Base-by-base conservation (phyloP, 1,140 invertebrate species). In the Nymphalis io region DNA sequence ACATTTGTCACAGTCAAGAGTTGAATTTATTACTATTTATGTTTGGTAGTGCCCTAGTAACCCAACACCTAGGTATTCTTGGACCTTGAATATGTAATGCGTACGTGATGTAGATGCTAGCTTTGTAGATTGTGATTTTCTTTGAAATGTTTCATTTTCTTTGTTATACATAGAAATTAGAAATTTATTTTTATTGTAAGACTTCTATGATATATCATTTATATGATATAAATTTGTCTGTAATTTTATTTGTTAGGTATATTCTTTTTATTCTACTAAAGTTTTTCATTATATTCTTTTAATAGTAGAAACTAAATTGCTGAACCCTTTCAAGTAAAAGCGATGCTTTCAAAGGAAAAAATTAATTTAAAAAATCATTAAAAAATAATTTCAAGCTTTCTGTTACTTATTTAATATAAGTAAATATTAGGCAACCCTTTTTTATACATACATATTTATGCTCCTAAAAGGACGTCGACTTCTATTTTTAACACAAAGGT, bases 1-100 rank as follows among this genome's bases (percentile, higher is more conserved):
- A 76, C 82, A 84, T 84, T 84, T 82, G 80, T 84, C 82, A 84
- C 81, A 82, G 82, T 84, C 82, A 77, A 75, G 73, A 68, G 75
- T 67, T 72, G 70, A 77, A 82, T 84, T 82, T 82, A 84, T 84
- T 82, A 80, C 74, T 78, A 73, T 82, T 81, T 79, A 81, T 79
- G 72, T 75, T 75, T 21, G 73, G 58, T 59, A 62, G 70, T 57
- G 64, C 23, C 81, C 78, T 53, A 76, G 70, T 81, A 72, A 83
- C 81, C 81, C 66, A 70, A 59, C 68, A 72, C 70, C 69, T 72
- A 65, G 65, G 13, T 18, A 42, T 27, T 61, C 21, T 16, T 61
- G 61, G 51, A 67, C 69, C 75, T 71, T 74, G 74, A 66, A 76
- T 68, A 21, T 62, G 39, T 68, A 66, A 76, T 65, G 18, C 62